Percentiles rank a stretch among this genome's conserved stretches.
phyloP scores from a whole-genome alignment of 2,113 vertebrate genomes.

The Drymodes brunneopygia region DNA sequence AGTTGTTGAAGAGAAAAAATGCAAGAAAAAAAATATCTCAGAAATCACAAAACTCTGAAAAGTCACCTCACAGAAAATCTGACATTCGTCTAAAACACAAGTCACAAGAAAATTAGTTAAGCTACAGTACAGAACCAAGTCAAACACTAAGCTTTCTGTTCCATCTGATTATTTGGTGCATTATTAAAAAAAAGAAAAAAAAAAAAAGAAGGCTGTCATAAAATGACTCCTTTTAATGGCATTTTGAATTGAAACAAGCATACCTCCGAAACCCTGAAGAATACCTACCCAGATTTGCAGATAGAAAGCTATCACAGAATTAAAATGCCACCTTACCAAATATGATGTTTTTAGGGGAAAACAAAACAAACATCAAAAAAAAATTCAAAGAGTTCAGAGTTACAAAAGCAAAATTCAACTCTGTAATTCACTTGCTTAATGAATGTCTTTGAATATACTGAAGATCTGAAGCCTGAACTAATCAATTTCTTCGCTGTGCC shows the following conservation, averaged over 20 bases:
- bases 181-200: not conserved
- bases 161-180: not conserved
- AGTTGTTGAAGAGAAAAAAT: not conserved
- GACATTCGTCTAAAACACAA: not conserved
- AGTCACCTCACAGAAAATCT: not conserved
- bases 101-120: not conserved
- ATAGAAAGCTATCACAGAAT: not conserved
- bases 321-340: slow-evolving; percentile 5
- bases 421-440: slow-evolving; percentile 73
- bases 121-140: not conserved
- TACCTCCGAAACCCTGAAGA: not conserved
- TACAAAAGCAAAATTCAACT: slow-evolving; percentile 73
- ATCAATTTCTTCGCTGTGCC: slow-evolving; percentile 81
- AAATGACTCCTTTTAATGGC: not conserved
- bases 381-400: slow-evolving; percentile 57
- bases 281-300: not conserved
- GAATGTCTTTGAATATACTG: slow-evolving; percentile 77
- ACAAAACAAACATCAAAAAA: slow-evolving; percentile 13
- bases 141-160: not conserved
- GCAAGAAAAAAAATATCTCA: not conserved
- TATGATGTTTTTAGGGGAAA: not conserved
- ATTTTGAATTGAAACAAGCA: not conserved
- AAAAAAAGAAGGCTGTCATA: not conserved
- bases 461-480: slow-evolving; percentile 80
- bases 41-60: not conserved